These are phyloP conservation scores for Turritopsis rubra DNA, from an alignment of 30 jellyfish, hydroid and myxozoan species.

Conservation along the genomic window DNA sequence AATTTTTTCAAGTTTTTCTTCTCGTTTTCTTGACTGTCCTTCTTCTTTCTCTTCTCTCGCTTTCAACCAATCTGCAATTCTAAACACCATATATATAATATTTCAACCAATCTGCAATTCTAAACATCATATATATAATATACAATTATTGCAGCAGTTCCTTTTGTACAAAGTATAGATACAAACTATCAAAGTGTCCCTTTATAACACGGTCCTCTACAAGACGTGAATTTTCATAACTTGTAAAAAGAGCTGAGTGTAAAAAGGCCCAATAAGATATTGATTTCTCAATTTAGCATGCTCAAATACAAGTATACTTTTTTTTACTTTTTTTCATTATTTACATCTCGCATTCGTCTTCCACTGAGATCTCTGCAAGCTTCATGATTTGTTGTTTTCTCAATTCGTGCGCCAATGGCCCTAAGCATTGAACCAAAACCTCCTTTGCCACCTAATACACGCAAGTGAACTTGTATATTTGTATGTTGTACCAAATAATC, in stretches of 20 bases:
- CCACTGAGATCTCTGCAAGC: constrained; percentile 97
- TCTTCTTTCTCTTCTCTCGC: constrained; percentile 59
- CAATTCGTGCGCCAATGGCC: constrained; percentile 94
- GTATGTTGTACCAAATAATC: not conserved
- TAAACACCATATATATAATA: not conserved
- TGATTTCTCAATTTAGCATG: too few relatives aligned
- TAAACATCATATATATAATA: not conserved
- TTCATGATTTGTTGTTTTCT: constrained; percentile 88
- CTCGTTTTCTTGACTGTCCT: constrained; percentile 54
- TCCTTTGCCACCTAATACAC: constrained; percentile 91
- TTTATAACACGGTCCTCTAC: not conserved
- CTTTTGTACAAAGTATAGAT: not conserved
- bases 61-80: constrained; percentile 82
- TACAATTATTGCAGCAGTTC: not conserved
- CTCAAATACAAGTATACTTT: too few relatives aligned
- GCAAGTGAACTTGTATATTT: constrained; percentile 9
- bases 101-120: constrained; percentile 82
- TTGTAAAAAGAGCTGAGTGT: too few relatives aligned
- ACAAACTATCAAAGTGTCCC: not conserved
- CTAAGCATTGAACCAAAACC: constrained; percentile 99
- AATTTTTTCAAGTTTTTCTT: constrained; percentile 66
- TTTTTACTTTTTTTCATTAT: constrained; percentile 85
- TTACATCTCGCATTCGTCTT: constrained; percentile 95
- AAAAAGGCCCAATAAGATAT: not conserved
- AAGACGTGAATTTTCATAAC: too few relatives aligned